Evolutionary conservation across 37 sponge, comb jelly and placozoan genomes (phyloP), one percentile per base, ranked within the genome.

Genomic region (Dysidea cf. avara): DNA sequence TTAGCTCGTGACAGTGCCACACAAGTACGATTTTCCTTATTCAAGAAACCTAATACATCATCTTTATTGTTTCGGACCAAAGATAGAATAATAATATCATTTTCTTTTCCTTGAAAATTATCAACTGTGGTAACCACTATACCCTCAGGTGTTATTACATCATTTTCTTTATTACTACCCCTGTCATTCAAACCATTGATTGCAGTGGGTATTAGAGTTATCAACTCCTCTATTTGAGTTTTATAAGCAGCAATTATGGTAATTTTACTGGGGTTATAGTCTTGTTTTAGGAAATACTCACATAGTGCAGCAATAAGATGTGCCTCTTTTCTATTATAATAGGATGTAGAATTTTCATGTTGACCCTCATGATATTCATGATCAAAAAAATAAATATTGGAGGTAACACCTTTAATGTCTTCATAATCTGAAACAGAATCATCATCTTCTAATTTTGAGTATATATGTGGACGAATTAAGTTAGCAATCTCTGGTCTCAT

Each of bases 141-240:
- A n/a, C n/a, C n/a, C n/a, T n/a, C n/a, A n/a, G n/a, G 73, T 21
- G 94, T 55, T 0, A 97, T 82, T 39, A 94, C 85, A 39, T 92
- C 86, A 77, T 97, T 97, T 61, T 97, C 98, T 69, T 97, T 94
- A 30, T 94, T 94, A 40, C 94, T 94, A 61, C 84, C 92, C 65
- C 87, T 81, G 70, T 96, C 97, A 13, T 93, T 64, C 26, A 91
- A 79, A 32, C 66, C 40, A n/a, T n/a, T n/a, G 32, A 96, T 87
- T 51, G 88, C 90, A 25, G 50, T 58, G 18, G 50, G 65, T 72
- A 90, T 81, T 34, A 26, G 73, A 29, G 52, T 73, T 52, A 64
- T 81, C 50, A 94, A 4, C 38, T 94, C 82, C 12, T 86, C 53
- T 1, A 89, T 49, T 69, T 94, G 97, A 35, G 94, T 94, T 56